Percentiles rank a stretch among this genome's conserved stretches.
These are phyloP conservation scores for Turnix velox DNA, from an alignment of 2,113 vertebrate genomes.

Conservation along the genomic window DNA sequence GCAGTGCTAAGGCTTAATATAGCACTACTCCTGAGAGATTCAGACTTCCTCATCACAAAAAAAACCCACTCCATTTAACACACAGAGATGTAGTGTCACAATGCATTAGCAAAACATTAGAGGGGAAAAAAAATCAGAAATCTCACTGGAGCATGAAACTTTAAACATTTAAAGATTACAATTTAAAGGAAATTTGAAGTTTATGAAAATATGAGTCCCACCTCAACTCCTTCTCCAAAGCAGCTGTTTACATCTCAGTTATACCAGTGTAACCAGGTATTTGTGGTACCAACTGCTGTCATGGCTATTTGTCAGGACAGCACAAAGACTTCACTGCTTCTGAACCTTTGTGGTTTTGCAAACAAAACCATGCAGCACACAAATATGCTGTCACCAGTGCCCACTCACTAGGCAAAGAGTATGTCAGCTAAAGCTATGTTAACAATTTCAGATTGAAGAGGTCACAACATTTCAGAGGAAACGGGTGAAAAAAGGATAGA, in stretches of 20 bases:
- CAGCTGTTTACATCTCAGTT: no score
- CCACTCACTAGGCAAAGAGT: not conserved
- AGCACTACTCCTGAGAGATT: not conserved
- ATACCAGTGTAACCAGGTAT: not conserved
- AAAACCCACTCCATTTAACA: conserved; percentile 12
- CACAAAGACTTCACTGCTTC: not conserved
- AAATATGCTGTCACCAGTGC: not conserved
- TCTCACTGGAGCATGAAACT: not conserved
- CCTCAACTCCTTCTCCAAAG: not conserved
- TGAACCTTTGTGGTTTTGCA: not conserved
- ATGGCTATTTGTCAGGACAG: not conserved
- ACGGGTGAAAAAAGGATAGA: not conserved
- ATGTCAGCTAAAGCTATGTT: not conserved
- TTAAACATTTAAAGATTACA: not conserved
- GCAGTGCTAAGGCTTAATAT: not conserved
- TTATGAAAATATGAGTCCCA: not conserved
- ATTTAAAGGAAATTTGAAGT: not conserved
- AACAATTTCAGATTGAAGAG: not conserved
- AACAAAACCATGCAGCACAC: not conserved
- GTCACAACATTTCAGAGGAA: not conserved
- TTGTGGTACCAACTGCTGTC: not conserved
- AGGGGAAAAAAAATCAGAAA: not conserved
- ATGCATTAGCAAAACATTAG: not conserved
- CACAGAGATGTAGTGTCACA: not conserved
- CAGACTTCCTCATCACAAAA: not conserved